phyloP scores from a whole-genome alignment of 2,888 invertebrate genomes.

The Drosophila engyochracea region DNA sequence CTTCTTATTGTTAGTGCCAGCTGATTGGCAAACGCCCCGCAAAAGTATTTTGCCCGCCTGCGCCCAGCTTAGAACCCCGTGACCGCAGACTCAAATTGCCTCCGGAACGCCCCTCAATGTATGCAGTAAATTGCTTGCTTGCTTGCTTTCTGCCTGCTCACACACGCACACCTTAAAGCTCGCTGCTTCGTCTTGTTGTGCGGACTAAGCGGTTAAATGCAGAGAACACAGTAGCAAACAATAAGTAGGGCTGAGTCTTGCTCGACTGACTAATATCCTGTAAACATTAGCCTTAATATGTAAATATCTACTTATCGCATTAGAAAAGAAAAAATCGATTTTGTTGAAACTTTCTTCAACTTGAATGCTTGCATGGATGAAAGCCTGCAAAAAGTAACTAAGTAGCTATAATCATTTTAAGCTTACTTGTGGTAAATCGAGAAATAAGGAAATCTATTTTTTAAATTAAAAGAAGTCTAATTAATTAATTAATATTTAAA shows the following conservation, averaged over 20 bases:
- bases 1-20: constrained; percentile 50
- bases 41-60: not conserved
- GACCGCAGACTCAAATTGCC: constrained; percentile 51
- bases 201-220: constrained; percentile 64
- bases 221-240: constrained; percentile 51
- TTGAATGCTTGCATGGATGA: not conserved
- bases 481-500: not conserved
- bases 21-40: constrained; percentile 41
- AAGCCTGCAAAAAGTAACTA: not conserved
- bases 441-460: not conserved
- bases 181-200: constrained; percentile 13
- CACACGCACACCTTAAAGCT: constrained; percentile 43
- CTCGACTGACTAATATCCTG: constrained; percentile 17
- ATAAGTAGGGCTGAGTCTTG: not conserved
- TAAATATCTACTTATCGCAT: not conserved
- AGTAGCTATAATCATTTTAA: not conserved
- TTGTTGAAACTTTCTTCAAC: not conserved
- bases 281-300: not conserved
- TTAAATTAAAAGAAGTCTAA: not conserved
- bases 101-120: constrained; percentile 54
- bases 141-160: constrained; percentile 29
- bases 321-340: not conserved
- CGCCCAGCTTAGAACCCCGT: constrained; percentile 24
- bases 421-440: not conserved
- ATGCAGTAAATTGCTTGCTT: constrained; percentile 74